Evolutionary conservation across 2,797 vertebrate species (phyloP).

Genomic region (Octomys mimax): DNA sequence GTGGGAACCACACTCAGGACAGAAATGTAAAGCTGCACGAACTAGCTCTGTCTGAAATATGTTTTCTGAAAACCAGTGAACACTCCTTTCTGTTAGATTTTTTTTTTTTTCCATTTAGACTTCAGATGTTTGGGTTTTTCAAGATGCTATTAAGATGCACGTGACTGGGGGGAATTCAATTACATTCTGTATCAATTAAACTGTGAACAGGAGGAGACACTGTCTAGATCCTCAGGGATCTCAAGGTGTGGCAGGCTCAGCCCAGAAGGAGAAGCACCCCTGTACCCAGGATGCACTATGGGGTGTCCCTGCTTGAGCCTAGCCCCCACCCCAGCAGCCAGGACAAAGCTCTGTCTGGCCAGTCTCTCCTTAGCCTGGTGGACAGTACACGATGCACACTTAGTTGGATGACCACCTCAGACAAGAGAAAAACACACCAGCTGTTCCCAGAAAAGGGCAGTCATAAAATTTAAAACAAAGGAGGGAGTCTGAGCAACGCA

Average conservation of each 20-base stretch:
- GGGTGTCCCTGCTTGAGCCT: conserved; percentile 49
- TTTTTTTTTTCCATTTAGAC: not conserved
- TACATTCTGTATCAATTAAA: not conserved
- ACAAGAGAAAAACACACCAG: conserved; percentile 50
- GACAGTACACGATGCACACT: conserved; percentile 76
- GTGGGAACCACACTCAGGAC: not conserved
- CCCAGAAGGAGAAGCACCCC: not conserved
- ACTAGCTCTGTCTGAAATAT: not conserved
- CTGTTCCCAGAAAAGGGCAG: conserved; percentile 20
- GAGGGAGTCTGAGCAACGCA: not conserved
- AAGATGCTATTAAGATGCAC: not conserved
- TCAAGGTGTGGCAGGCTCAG: not conserved
- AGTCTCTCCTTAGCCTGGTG: conserved; percentile 81
- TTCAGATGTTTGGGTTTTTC: not conserved
- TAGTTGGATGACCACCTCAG: conserved; percentile 66
- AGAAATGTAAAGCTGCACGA: not conserved
- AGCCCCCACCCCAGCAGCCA: conserved; percentile 68
- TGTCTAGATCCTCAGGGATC: not conserved
- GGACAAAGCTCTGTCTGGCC: conserved; percentile 81
- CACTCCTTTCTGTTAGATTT: not conserved
- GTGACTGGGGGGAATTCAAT: not conserved
- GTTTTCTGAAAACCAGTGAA: not conserved
- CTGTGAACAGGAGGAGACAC: not conserved
- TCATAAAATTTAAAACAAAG: not conserved
- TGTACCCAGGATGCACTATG: conserved; percentile 5